phyloP scores from a whole-genome alignment of 2,888 invertebrate genomes.

The Clivina fossor region DNA sequence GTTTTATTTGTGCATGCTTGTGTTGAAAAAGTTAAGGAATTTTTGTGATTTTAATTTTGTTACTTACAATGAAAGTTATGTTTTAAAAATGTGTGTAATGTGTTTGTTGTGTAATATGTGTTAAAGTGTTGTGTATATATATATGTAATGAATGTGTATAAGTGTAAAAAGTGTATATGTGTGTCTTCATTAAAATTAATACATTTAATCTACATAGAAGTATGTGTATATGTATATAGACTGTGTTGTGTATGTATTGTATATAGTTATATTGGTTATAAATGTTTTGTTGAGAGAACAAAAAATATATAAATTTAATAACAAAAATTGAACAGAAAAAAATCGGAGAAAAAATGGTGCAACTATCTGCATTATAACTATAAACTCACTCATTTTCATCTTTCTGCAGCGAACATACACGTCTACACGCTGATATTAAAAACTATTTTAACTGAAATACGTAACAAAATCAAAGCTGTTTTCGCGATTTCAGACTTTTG shows the following conservation, averaged over 20 bases:
- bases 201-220: too few relatives aligned
- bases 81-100: background rate
- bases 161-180: background rate
- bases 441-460: background rate
- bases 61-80: background rate
- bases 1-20: constrained; percentile 1
- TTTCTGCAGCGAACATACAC: background rate
- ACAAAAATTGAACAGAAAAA: background rate
- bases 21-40: constrained; percentile 3
- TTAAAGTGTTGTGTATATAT: background rate
- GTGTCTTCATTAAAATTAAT: too few relatives aligned
- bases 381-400: background rate
- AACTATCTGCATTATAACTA: background rate
- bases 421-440: background rate
- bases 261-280: background rate
- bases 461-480: background rate
- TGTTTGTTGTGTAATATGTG: background rate
- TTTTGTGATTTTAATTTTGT: constrained; percentile 7
- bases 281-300: background rate
- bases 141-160: background rate
- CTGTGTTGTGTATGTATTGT: background rate
- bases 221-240: constrained; percentile 10
- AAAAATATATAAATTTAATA: too few relatives aligned
- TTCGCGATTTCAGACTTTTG: too few relatives aligned
- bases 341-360: too few relatives aligned